phyloP scores from a whole-genome alignment of 2,797 vertebrate species.

The Lophius americanus region DNA sequence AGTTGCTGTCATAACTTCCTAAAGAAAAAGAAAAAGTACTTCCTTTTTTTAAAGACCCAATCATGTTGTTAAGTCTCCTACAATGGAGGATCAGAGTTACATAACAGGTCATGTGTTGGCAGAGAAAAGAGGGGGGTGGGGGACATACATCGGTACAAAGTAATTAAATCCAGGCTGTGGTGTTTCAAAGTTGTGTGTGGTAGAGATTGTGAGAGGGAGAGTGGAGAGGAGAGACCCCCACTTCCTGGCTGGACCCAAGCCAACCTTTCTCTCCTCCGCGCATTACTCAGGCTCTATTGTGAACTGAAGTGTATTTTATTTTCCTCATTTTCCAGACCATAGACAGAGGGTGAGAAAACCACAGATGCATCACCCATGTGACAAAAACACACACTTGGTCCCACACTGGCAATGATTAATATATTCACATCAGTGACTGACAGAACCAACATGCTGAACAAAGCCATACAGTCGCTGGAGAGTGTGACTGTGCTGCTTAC shows the following conservation, averaged over 20 bases:
- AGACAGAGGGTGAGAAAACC: slow-evolving; percentile 34
- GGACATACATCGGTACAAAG: slow-evolving; percentile 43
- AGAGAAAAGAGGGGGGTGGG: slow-evolving; percentile 4
- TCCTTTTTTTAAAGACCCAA: too few relatives aligned
- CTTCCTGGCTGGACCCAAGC: background rate
- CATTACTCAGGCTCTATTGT: background rate
- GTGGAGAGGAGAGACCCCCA: background rate
- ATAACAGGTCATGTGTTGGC: slow-evolving; percentile 42
- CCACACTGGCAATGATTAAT: slow-evolving; percentile 1
- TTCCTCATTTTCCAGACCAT: slow-evolving; percentile 8
- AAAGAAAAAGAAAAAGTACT: background rate
- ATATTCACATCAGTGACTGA: background rate
- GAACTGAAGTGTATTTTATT: slow-evolving; percentile 29
- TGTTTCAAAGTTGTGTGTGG: slow-evolving; percentile 12
- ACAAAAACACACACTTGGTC: slow-evolving; percentile 17
- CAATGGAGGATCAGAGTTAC: slow-evolving; percentile 31
- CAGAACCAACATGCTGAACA: background rate
- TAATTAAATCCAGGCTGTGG: slow-evolving; percentile 28
- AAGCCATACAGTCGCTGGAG: slow-evolving; percentile 15
- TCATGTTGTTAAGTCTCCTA: background rate
- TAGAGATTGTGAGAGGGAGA: background rate
- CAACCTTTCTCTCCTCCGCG: slow-evolving; percentile 7
- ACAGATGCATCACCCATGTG: slow-evolving; percentile 27
- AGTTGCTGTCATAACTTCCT: background rate
- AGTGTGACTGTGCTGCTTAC: slow-evolving; percentile 11